phyloP scores from a whole-genome alignment of 2,888 invertebrate genomes.

The Polyommatus iphigenia region DNA sequence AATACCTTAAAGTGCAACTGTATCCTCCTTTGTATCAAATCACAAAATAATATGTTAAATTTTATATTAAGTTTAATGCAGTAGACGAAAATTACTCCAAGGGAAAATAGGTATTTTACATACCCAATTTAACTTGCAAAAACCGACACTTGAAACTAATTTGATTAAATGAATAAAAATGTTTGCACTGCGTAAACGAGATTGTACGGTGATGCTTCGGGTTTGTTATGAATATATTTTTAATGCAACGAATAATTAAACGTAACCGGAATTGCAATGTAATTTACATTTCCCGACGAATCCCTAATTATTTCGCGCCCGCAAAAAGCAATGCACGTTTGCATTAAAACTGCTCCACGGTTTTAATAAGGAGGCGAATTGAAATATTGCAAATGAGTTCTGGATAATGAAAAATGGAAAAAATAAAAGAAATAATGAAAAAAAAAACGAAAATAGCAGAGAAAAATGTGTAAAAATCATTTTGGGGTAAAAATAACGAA shows the following conservation, averaged over 20 bases:
- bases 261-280: slow-evolving; percentile 18
- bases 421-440: not conserved
- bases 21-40: not conserved
- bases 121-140: not conserved
- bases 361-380: not conserved
- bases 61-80: not conserved
- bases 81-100: not conserved
- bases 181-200: slow-evolving; percentile 14
- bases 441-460: not conserved
- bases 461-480: not conserved
- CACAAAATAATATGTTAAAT: too few relatives aligned
- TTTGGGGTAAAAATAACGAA: not conserved
- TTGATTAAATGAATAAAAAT: slow-evolving; percentile 23
- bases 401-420: not conserved
- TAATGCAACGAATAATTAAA: slow-evolving; percentile 31
- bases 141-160: slow-evolving; percentile 4
- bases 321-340: slow-evolving; percentile 20
- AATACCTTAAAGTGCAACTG: not conserved
- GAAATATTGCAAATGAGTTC: slow-evolving; percentile 19
- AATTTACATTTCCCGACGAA: slow-evolving; percentile 26
- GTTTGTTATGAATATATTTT: slow-evolving; percentile 26
- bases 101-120: slow-evolving; percentile 7
- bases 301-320: slow-evolving; percentile 28
- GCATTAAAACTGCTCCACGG: not conserved
- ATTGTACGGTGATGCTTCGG: not conserved